Conservation (phyloP, 1,140 invertebrate species). For the Drosophila malerkotliana region DNA sequence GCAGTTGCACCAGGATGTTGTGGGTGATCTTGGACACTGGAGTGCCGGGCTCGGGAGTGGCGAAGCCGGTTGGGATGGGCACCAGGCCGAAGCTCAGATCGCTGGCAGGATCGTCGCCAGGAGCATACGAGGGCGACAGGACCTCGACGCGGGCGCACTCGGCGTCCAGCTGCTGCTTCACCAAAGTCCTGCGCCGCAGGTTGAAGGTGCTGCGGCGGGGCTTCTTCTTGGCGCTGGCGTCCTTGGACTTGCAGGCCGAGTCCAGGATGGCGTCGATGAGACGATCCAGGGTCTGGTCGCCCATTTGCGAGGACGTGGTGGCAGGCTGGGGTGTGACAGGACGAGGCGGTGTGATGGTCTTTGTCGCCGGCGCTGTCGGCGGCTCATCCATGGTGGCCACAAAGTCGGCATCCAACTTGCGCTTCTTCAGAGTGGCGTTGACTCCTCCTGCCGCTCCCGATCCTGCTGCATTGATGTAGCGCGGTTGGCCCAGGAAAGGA, state of each 20-base stretch:
- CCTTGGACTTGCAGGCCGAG: conserved; percentile 72
- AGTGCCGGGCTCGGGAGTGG: conserved; percentile 53
- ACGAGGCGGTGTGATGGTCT: not conserved
- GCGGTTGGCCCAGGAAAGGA: conserved; percentile 73
- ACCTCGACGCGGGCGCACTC: conserved; percentile 32
- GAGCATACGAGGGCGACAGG: conserved; percentile 77
- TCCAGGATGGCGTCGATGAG: conserved; percentile 82
- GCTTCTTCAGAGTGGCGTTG: conserved; percentile 34
- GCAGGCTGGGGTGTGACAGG: conserved; percentile 48
- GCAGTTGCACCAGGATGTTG: conserved; percentile 39
- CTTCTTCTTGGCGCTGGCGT: conserved; percentile 64
- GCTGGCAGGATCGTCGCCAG: conserved; percentile 79
- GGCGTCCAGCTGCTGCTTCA: conserved; percentile 69
- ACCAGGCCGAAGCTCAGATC: conserved; percentile 69
- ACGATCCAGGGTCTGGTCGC: conserved; percentile 77
- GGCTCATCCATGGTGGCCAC: conserved; percentile 49
- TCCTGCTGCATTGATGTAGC: conserved; percentile 51
- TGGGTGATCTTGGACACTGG: conserved; percentile 36
- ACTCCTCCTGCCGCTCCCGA: conserved; percentile 17
- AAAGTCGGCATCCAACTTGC: conserved; percentile 68
- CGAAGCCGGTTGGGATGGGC: conserved; percentile 15
- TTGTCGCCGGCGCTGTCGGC: not conserved
- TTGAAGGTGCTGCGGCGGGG: conserved; percentile 70
- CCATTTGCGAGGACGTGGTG: conserved; percentile 61
- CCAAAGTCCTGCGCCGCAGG: conserved; percentile 68